These are phyloP conservation scores for Rugalucina vietnamica DNA, from an alignment of 2,888 invertebrate genomes.

Conservation along the genomic window DNA sequence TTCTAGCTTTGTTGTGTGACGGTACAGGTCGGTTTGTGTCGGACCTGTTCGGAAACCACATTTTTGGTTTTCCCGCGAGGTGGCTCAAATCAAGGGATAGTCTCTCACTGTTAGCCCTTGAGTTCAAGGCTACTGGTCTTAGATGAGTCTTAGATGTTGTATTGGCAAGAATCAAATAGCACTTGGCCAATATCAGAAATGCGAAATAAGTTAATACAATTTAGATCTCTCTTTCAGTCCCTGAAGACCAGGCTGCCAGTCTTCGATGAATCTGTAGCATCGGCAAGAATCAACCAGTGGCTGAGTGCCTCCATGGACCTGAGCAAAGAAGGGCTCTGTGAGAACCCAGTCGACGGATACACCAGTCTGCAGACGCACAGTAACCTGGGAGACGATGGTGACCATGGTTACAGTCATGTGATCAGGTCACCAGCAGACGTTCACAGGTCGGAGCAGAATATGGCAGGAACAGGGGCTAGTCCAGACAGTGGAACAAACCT, in stretches of 20 bases:
- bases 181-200: no score
- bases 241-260: constrained; percentile 37
- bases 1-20: no score
- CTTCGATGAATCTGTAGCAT: constrained; percentile 56
- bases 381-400: constrained; percentile 4
- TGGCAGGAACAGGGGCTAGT: background rate
- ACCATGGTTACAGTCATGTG: constrained; percentile 7
- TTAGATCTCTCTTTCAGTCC: background rate
- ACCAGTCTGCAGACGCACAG: background rate
- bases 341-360: constrained; percentile 36
- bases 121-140: no score
- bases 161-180: no score
- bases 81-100: no score
- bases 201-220: no score
- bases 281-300: constrained; percentile 64
- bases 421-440: constrained; percentile 12
- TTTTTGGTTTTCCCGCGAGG: no score
- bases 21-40: no score
- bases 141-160: no score
- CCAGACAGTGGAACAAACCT: background rate
- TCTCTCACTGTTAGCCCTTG: no score
- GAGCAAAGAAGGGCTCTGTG: constrained; percentile 56
- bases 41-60: no score
- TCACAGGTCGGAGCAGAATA: background rate
- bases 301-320: constrained; percentile 67